Evolutionary conservation across 2,113 vertebrate species (phyloP).

Genomic region (Hiodon alosoides): DNA sequence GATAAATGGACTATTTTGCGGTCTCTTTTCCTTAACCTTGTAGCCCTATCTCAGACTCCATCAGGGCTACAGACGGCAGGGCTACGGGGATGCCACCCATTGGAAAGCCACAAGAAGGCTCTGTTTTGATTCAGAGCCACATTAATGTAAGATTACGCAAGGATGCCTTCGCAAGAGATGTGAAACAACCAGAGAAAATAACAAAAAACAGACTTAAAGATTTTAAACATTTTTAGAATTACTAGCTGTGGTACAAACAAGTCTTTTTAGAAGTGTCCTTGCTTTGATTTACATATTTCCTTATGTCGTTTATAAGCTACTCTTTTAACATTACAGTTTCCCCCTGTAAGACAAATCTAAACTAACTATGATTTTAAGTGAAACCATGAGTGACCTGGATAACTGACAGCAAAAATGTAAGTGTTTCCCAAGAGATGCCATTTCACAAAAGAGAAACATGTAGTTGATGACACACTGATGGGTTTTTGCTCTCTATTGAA

Average conservation of each 20-base stretch:
- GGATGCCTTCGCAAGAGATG: neutral
- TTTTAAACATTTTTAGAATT: slow-evolving; percentile 24
- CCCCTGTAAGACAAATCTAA: neutral
- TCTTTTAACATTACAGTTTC: neutral
- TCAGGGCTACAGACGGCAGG: neutral
- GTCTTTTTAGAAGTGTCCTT: neutral
- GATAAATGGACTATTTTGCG: slow-evolving; percentile 12
- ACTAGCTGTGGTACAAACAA: slow-evolving; percentile 23
- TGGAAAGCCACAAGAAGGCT: neutral
- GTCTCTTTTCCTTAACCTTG: slow-evolving; percentile 4
- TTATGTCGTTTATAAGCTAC: slow-evolving; percentile 12
- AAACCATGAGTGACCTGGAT: neutral
- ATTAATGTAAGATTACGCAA: slow-evolving; percentile 11
- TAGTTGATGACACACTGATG: neutral
- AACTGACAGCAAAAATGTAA: neutral
- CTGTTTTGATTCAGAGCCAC: slow-evolving; percentile 22
- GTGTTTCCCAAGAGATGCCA: neutral
- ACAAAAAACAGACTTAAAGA: slow-evolving; percentile 12
- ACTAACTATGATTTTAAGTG: neutral
- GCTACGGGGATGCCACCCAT: neutral
- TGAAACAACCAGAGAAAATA: slow-evolving; percentile 20
- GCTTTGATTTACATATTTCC: neutral
- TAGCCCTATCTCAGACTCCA: neutral
- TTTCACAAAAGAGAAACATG: neutral
- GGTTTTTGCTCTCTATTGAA: too few species aligned